phyloP scores from a whole-genome alignment of 2,888 invertebrate species.

The Piscicola geometra region DNA sequence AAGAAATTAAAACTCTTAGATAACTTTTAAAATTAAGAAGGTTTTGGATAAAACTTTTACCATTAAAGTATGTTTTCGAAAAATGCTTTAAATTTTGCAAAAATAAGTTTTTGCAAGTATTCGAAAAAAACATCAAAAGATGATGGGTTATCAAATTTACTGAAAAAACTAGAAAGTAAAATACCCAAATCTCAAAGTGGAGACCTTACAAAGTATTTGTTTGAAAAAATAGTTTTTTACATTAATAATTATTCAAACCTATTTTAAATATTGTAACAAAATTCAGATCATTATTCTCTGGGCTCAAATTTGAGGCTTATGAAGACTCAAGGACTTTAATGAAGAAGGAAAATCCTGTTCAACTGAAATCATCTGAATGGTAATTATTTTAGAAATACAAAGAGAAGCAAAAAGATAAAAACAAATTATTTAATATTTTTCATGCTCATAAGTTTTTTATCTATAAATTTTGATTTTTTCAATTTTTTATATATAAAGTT shows the following conservation, averaged over 20 bases:
- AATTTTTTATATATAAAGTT: too few species aligned
- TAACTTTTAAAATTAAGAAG: too few species aligned
- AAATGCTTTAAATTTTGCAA: too few species aligned
- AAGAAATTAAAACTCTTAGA: too few species aligned
- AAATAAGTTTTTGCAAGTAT: not conserved
- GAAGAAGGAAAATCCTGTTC: not conserved
- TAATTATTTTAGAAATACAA: not conserved
- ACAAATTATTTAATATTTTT: too few species aligned
- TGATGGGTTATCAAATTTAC: conserved; percentile 2
- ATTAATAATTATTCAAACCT: too few species aligned
- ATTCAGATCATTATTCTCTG: not conserved
- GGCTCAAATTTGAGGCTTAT: not conserved
- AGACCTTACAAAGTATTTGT: not conserved
- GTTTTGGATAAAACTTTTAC: too few species aligned
- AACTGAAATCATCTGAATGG: not conserved
- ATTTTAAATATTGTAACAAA: not conserved
- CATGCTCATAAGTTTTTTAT: too few species aligned
- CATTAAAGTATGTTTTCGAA: too few species aligned
- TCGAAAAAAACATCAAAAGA: not conserved
- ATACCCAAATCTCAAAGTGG: not conserved
- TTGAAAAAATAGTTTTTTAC: not conserved
- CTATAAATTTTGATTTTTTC: too few species aligned
- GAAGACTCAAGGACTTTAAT: not conserved
- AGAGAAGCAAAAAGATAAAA: too few species aligned
- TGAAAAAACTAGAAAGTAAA: not conserved